Evolutionary conservation across 1,140 invertebrate genomes (phyloP), one percentile per base, ranked within the genome.

Genomic region (Venturia canescens): DNA sequence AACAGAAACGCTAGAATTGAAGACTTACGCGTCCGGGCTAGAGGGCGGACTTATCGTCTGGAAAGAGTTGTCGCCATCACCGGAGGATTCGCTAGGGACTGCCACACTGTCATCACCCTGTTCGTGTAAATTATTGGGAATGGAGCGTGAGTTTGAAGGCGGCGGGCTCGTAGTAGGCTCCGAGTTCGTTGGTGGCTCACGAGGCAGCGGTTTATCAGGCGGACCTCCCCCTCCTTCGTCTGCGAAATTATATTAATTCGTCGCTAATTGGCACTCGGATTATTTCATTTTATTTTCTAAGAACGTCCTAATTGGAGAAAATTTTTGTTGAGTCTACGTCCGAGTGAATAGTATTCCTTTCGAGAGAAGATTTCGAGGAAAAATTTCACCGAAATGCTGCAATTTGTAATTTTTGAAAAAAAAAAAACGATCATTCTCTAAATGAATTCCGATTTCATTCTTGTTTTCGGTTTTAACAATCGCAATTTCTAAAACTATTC

Each of bases 121-220:
- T 44, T 92, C 87, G 13, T 85, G 80, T n/a, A 83, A 34, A 80
- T 88, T 88, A 69, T 91, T 90, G 23, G 76, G 34, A 57, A 82
- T 83, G 11, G 83, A 69, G 29, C 83, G 80, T 21, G 85, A 87
- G 29, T 86, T 87, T 69, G 80, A 77, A 63, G 74, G n/a, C 3
- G 86, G 81, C 57, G 84, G 80, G 82, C 82, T 88, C 67, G 78
- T 80, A 27, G 44, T 79, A 21, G 82, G 76, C 60, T 89, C 86
- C 38, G 77, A 81, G 66, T 82, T 80, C 82, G 77, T 83, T 18
- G 84, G 84, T 77, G 92, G 92, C 77, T 92, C 91, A 69, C 84
- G 86, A 1, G 92, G 92, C 29, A 92, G 85, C n/a, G 91, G 92
- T 85, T 91, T 91, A 78, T 92, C 86, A 16, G 90, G 90, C 16